phyloP scores from a whole-genome alignment of 2,888 invertebrate species.

The Tetragnatha montana region DNA sequence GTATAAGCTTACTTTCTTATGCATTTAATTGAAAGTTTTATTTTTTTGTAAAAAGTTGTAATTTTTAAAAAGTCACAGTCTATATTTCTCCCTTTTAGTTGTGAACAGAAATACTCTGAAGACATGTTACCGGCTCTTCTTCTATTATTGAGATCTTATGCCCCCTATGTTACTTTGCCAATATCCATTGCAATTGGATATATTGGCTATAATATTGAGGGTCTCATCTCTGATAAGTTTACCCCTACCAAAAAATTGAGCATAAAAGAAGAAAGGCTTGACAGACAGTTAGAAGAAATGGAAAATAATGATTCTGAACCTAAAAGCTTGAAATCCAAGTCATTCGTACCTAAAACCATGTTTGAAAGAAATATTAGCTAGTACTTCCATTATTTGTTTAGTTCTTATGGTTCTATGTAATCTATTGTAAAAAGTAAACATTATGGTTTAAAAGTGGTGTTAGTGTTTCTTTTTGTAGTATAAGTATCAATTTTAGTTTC shows the following conservation, averaged over 20 bases:
- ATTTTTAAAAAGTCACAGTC: slow-evolving; percentile 7
- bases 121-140: slow-evolving; percentile 79
- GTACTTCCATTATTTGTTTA: neutral
- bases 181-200: slow-evolving; percentile 88
- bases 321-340: slow-evolving; percentile 82
- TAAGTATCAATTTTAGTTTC: neutral
- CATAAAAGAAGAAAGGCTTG: slow-evolving; percentile 70
- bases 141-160: slow-evolving; percentile 83
- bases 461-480: slow-evolving; percentile 6
- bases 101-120: slow-evolving; percentile 50
- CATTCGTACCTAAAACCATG: slow-evolving; percentile 78
- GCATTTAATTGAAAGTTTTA: too few relatives aligned
- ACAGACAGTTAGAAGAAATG: slow-evolving; percentile 69
- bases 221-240: slow-evolving; percentile 71
- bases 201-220: slow-evolving; percentile 90
- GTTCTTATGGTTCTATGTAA: slow-evolving; percentile 3
- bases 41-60: too few relatives aligned
- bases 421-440: slow-evolving; percentile 23
- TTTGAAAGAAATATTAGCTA: slow-evolving; percentile 78
- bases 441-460: slow-evolving; percentile 10
- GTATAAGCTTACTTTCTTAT: too few relatives aligned
- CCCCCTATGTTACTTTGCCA: slow-evolving; percentile 87
- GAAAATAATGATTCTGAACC: slow-evolving; percentile 78
- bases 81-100: slow-evolving; percentile 50
- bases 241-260: slow-evolving; percentile 71